Conservation (phyloP, 2,797 vertebrate species). For the Sternarchorhynchus goeldii region DNA sequence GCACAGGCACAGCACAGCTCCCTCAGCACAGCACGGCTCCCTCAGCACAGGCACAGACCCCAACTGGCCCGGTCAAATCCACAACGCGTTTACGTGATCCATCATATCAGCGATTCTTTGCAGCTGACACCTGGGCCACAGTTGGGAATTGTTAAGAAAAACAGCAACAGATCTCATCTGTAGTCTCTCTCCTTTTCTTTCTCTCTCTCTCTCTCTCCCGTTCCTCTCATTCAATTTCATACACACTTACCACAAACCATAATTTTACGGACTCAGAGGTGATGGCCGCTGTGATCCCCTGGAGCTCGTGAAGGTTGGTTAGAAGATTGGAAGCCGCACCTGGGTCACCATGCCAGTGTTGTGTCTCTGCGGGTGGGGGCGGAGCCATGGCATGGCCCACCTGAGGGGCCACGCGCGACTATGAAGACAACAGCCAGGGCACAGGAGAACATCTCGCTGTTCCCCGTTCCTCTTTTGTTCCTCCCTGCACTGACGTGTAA, state of each 20-base stretch:
- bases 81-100: conserved; percentile 27
- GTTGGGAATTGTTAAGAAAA: conserved; percentile 28
- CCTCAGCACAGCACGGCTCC: too few species aligned
- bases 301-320: conserved; percentile 60
- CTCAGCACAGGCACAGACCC: too few species aligned
- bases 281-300: conserved; percentile 14
- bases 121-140: conserved; percentile 32
- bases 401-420: neutral
- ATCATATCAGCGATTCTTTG: conserved; percentile 26
- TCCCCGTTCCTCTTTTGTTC: neutral
- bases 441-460: neutral
- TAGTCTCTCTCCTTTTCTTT: neutral
- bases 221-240: conserved; percentile 16
- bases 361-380: neutral
- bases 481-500: too few species aligned
- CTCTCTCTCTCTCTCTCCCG: neutral
- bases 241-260: conserved; percentile 21
- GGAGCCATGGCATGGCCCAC: neutral
- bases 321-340: conserved; percentile 65
- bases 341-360: conserved; percentile 45
- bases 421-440: neutral
- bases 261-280: conserved; percentile 26
- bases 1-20: too few species aligned
- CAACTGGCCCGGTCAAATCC: conserved; percentile 21
- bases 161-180: conserved; percentile 10